A percentile compares a stretch with the other conserved stretches of the same genome.
Conservation (phyloP, 2,888 invertebrate genomes). For the Cyaniris semiargus region DNA sequence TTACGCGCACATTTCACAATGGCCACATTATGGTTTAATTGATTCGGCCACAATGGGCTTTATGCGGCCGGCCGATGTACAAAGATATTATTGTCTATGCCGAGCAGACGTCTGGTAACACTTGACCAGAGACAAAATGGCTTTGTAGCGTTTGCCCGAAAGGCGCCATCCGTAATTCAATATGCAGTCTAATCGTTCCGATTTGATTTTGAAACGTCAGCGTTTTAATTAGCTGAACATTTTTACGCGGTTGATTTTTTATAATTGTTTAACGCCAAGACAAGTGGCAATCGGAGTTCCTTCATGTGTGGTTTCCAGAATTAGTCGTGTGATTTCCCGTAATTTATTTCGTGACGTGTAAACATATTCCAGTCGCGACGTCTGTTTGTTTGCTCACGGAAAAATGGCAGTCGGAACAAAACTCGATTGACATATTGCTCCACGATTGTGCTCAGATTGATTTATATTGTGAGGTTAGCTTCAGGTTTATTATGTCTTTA, state of each 20-base stretch:
- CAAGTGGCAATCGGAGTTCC: slow-evolving; percentile 35
- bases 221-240: background rate
- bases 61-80: slow-evolving; percentile 63
- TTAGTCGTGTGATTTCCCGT: slow-evolving; percentile 40
- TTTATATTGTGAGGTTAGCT: slow-evolving; percentile 50
- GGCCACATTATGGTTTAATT: slow-evolving; percentile 76
- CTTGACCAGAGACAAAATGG: slow-evolving; percentile 79
- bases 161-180: slow-evolving; percentile 78
- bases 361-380: slow-evolving; percentile 60
- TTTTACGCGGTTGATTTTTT: background rate
- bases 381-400: slow-evolving; percentile 64
- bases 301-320: slow-evolving; percentile 34
- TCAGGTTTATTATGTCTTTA: slow-evolving; percentile 9
- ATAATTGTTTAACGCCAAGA: slow-evolving; percentile 24
- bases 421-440: slow-evolving; percentile 67
- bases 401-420: slow-evolving; percentile 62
- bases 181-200: slow-evolving; percentile 55
- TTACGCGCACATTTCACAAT: slow-evolving; percentile 72
- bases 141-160: slow-evolving; percentile 70
- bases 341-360: slow-evolving; percentile 50
- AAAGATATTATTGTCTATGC: slow-evolving; percentile 76
- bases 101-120: slow-evolving; percentile 76
- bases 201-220: slow-evolving; percentile 49
- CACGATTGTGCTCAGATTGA: slow-evolving; percentile 60
- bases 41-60: slow-evolving; percentile 76